phyloP scores from a whole-genome alignment of 2,113 vertebrate genomes.

The Lophius piscatorius region DNA sequence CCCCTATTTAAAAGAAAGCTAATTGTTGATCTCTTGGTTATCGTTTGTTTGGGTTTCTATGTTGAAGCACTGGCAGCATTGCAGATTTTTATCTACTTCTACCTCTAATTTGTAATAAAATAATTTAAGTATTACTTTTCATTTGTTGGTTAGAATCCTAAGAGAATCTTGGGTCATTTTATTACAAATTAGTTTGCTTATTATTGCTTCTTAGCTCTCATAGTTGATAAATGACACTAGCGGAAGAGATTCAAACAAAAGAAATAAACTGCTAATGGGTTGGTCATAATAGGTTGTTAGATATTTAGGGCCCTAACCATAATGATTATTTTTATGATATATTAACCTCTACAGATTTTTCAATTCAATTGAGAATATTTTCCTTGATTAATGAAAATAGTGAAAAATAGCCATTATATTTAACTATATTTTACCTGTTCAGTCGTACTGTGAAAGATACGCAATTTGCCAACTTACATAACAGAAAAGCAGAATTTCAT shows the following conservation, averaged over 20 bases:
- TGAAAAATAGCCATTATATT: no score
- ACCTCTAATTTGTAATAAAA: background rate
- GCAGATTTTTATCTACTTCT: constrained; percentile 3
- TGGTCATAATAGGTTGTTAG: background rate
- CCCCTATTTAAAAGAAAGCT: background rate
- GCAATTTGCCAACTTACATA: background rate
- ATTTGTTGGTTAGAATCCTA: no score
- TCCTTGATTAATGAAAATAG: no score
- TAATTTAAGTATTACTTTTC: no score
- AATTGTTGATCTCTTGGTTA: constrained; percentile 4
- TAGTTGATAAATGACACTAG: background rate
- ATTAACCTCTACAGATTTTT: background rate
- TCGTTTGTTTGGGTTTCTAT: background rate
- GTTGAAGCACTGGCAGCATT: constrained; percentile 3
- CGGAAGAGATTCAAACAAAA: background rate
- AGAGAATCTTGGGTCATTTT: background rate
- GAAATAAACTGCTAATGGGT: background rate
- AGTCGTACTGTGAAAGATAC: background rate
- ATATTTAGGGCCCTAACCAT: background rate
- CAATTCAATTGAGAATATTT: background rate
- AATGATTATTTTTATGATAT: background rate
- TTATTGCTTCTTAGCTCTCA: background rate
- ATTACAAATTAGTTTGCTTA: constrained; percentile 1
- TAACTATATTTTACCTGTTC: background rate
- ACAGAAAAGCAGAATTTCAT: background rate